Base-by-base conservation (phyloP, 1,140 invertebrate species). In the Hesperophylax magnus region DNA sequence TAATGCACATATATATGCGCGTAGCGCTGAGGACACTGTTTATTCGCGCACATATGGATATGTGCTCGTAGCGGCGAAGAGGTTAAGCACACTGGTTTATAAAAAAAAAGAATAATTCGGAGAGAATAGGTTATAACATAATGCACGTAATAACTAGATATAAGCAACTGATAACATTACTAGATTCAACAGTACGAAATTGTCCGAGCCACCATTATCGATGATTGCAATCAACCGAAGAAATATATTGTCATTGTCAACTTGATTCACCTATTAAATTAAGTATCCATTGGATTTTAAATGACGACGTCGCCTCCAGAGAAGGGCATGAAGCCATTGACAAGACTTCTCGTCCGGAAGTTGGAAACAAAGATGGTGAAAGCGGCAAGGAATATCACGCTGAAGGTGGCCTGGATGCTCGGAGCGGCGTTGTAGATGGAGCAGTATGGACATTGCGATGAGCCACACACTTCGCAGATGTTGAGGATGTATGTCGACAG, bases 381-480 rank as follows among this genome's bases (percentile, higher is more conserved):
- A 11, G 84, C 79, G n/a, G 87, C 63, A 17, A 86, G 31, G 1
- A 91, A 86, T 6, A 90, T 85, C 0, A 87, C 83, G 14, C 89
- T 82, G 20, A 88, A 75, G 3, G 87, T 84, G n/a, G 88, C 88
- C 17, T 86, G 81, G 72, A 92, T 92, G 0, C 77, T 81, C 52
- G 85, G 81, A 3, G 93, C 94, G 53, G 92, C 87, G 85, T 96
- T 97, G 89, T 96, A 98, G 83, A 97, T 96, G 27, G 96, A 94
- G 89, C 98, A 99, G 87, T 99, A 99, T 0, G 98, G 98, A 90
- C 98, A 99, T 87, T 99, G 98, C 61, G 96, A 99, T 22, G 97
- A 98, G 47, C 98, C 98, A 87, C 98, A 99, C n/a, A 99, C 98
- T 87, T 98, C 97, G 86, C 98, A 99, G 82, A 99, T 98, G 87